These are phyloP conservation scores for Nasonia oneida DNA, from an alignment of 2,888 invertebrate genomes.

Conservation along the genomic window DNA sequence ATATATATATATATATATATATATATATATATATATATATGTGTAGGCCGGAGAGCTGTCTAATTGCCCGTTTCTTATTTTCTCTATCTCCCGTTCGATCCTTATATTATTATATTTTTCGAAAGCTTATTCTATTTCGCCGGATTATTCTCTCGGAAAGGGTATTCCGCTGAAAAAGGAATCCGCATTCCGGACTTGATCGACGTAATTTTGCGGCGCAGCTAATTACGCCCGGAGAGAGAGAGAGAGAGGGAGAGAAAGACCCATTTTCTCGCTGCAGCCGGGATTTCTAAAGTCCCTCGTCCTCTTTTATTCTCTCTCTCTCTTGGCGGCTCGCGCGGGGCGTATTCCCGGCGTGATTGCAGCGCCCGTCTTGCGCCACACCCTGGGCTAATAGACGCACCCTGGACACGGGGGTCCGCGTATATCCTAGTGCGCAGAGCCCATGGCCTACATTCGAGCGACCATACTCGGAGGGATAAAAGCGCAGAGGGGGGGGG, in stretches of 20 bases:
- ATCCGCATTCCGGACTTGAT: slow-evolving; percentile 34
- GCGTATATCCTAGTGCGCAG: too few species aligned
- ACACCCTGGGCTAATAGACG: neutral
- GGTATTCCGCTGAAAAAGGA: neutral
- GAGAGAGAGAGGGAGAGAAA: neutral
- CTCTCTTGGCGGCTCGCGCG: neutral
- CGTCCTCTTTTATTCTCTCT: neutral
- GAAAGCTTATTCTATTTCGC: neutral
- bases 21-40: too few species aligned
- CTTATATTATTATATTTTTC: neutral
- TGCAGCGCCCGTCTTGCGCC: neutral
- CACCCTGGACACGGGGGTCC: neutral
- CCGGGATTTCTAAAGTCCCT: neutral
- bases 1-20: neutral
- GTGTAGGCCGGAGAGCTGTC: neutral
- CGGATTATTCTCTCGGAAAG: neutral
- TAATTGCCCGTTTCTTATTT: neutral
- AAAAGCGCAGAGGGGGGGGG: neutral
- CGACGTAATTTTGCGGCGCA: slow-evolving; percentile 64
- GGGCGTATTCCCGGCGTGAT: slow-evolving; percentile 1
- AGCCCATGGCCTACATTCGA: too few species aligned
- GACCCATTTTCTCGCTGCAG: neutral
- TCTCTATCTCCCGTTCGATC: neutral
- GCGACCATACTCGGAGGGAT: too few species aligned
- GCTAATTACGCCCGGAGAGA: slow-evolving; percentile 44